Conservation (phyloP, 2,113 vertebrate genomes). For the Myrmophylax atrothorax region DNA sequence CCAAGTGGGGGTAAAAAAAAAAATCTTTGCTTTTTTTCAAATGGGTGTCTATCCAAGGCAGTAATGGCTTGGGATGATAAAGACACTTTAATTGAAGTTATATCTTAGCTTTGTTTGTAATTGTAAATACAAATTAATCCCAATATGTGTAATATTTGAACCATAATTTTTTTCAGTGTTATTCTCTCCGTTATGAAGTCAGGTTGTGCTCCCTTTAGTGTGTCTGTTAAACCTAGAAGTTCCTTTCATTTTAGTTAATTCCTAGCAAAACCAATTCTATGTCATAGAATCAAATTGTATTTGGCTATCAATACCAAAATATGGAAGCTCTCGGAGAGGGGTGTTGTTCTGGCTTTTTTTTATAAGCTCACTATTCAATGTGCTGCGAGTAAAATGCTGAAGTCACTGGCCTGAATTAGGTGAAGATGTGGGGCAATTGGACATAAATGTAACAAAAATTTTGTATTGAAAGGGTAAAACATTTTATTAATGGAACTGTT, state of each 20-base stretch:
- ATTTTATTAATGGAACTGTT: neutral
- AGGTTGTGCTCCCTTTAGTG: neutral
- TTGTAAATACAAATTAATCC: neutral
- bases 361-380: neutral
- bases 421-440: neutral
- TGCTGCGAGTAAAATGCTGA: neutral
- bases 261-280: neutral
- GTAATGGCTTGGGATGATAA: neutral
- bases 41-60: neutral
- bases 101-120: neutral
- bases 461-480: neutral
- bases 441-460: neutral
- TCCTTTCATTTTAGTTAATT: neutral
- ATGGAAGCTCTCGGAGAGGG: neutral
- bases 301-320: neutral
- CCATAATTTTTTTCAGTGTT: neutral
- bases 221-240: neutral
- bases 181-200: neutral
- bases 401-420: neutral
- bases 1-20: accelerated
- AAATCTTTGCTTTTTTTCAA: neutral
- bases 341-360: neutral
- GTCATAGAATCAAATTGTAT: neutral
- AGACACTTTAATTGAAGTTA: neutral
- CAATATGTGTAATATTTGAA: neutral